Base-by-base conservation (phyloP, 2,888 invertebrate genomes). In the Lobophora halterata region DNA sequence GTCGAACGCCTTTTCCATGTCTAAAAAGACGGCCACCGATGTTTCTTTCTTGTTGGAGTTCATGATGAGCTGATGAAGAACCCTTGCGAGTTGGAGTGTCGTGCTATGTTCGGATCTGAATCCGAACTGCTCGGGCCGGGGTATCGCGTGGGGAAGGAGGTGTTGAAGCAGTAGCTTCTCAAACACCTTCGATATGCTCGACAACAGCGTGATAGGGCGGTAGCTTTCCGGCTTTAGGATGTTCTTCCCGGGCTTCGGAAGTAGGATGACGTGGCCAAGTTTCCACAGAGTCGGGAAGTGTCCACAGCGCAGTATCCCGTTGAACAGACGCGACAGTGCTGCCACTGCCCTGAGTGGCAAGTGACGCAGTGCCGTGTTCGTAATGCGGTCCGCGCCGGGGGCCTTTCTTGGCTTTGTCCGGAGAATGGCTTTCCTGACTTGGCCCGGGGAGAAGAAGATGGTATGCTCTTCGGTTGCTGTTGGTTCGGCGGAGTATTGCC, bases 1-100 rank as follows among this genome's bases (percentile, higher is more conserved):
- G 32, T 65, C 62, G 36, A 68, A 63, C 3, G 32, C 32, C 13
- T 33, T 33, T 25, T 33, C 32, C 2, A 61, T 52, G 32, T 64
- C 59, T 0, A 62, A 48, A 29, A 61, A 51, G 3, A 61, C 58
- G 5, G 49, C 55, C 4, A 35, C 53, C 1, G 46, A 12, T 25
- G 14, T 10, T 7, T 44, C 37, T 0, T 21, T 21, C 21, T 33
- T 45, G 35, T 61, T 65, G 0, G 11, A 1, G 3, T 41, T 35
- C 2, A 30, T 31, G 0, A 54, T 32, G 2, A 51, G 5, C 3
- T 26, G 6, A 26, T 61, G 56, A 3, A 61, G 51, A 0, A 65
- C 49, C 4, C 56, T 39, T 3, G 55, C n/a, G 3, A 66, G 27
- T 32, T 64, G 64, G 1, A 52, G 53, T 0, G 59, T 55, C 0